These are phyloP conservation scores for Heliconius aoede DNA, from an alignment of 2,888 invertebrate genomes.

Conservation along the genomic window DNA sequence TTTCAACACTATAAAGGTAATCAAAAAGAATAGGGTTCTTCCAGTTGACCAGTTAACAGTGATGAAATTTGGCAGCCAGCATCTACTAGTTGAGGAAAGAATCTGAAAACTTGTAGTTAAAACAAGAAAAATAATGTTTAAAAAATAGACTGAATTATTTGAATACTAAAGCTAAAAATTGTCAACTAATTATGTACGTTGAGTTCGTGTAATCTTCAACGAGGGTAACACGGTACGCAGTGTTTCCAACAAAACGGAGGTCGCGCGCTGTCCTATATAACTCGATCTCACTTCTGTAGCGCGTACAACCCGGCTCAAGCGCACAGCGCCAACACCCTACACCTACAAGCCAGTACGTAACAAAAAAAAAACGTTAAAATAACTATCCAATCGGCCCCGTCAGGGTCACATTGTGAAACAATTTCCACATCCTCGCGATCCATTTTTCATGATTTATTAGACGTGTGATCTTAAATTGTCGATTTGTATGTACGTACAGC, in stretches of 20 bases:
- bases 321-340: constrained; percentile 69
- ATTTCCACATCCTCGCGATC: constrained; percentile 55
- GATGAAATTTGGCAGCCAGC: too few relatives aligned
- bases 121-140: too few relatives aligned
- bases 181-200: constrained; percentile 29
- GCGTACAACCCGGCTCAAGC: constrained; percentile 74
- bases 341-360: constrained; percentile 68
- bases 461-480: constrained; percentile 57
- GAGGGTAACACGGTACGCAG: constrained; percentile 43
- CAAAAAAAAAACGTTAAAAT: constrained; percentile 59
- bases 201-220: constrained; percentile 41
- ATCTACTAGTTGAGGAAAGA: too few relatives aligned
- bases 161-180: too few relatives aligned
- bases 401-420: constrained; percentile 63
- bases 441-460: constrained; percentile 57
- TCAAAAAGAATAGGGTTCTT: too few relatives aligned
- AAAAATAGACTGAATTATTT: too few relatives aligned
- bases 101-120: too few relatives aligned
- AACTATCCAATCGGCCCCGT: constrained; percentile 55
- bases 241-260: constrained; percentile 72
- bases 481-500: constrained; percentile 52
- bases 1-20: too few relatives aligned
- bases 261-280: constrained; percentile 79
- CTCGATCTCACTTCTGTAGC: constrained; percentile 66
- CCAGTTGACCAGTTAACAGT: too few relatives aligned